Base-by-base conservation (phyloP, 2,888 invertebrate genomes). In the Hirudinaria manillensis region DNA sequence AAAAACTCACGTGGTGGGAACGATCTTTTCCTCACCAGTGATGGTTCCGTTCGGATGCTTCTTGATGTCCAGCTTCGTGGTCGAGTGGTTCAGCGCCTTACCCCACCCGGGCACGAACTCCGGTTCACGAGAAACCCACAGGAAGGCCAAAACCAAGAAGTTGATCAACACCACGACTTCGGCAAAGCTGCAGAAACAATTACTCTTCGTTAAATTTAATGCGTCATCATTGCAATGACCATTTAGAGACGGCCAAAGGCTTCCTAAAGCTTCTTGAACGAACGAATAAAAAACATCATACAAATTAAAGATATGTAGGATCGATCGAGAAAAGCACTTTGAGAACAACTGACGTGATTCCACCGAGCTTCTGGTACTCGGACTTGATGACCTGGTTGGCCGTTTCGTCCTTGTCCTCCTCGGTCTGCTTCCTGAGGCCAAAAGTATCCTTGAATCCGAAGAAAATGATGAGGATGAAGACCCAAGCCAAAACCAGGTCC, bases 81-180 rank as follows among this genome's bases (percentile, higher is more conserved):
- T 55, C 53, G 61, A 29, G 38, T 73, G 73, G 38, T 73, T 73
- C 38, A 73, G 27, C 10, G 73, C 73, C 65, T 73, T 73, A 13
- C 73, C 73, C 73, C 73, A 73, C 36, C 73, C 72, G 16, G 55
- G 72, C 16, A 79, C 75, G 70, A 81, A 80, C 36, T 80, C 80
- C 10, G 82, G 82, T 21, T 81, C 78, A 55, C 81, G 55, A 36
- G 81, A 80, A 53, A 83, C 77, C 83, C 83, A 83, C 66, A 82
- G 73, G 0, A 82, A 67, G 24, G 82, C 81, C 65, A 82, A 77
- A 13, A 81, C 29, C 13, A 78, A 51, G 76, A 83, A 83, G 38
- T 79, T 68, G 0, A 78, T 68, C 10, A 82, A 70, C 7, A 82
- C 81, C 32, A 79, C 79, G 0, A 80, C 68, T 24, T 68, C 68